A percentile compares a stretch with the other conserved stretches of the same genome.
phyloP scores from a whole-genome alignment of 1,140 invertebrate genomes.

The Chionoecetes opilio region DNA sequence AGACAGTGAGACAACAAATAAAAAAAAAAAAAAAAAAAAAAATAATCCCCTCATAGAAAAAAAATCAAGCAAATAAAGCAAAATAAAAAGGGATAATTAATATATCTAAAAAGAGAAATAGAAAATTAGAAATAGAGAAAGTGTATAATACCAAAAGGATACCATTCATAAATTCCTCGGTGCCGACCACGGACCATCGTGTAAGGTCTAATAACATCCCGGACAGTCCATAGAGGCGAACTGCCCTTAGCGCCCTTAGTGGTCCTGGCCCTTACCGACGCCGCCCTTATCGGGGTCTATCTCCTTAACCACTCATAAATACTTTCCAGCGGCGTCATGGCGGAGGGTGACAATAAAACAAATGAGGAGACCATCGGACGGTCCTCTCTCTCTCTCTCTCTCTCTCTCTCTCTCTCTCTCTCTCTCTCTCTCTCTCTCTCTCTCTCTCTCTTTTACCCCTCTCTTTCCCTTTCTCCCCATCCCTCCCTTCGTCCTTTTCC shows the following conservation, averaged over 20 bases:
- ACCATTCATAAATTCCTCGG: background rate
- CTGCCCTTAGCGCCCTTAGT: background rate
- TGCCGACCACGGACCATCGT: background rate
- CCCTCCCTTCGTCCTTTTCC: background rate
- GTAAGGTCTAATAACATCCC: conserved; percentile 8
- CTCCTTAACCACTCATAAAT: conserved; percentile 37
- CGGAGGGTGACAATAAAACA: conserved; percentile 45
- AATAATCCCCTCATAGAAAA: no score
- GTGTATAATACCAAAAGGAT: no score
- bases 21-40: no score
- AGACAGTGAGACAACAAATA: no score
- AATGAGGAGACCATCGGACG: background rate
- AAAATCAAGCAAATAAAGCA: no score
- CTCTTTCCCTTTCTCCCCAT: background rate
- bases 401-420: background rate
- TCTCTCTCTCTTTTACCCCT: background rate
- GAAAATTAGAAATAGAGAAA: no score
- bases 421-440: background rate
- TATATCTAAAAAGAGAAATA: no score
- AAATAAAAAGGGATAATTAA: no score
- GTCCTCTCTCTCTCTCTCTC: background rate
- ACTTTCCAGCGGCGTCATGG: conserved; percentile 32
- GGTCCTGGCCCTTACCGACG: background rate
- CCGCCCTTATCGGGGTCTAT: background rate
- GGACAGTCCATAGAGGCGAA: background rate